Conservation (phyloP, 2,888 invertebrate species). For the Penaeus monodon region DNA sequence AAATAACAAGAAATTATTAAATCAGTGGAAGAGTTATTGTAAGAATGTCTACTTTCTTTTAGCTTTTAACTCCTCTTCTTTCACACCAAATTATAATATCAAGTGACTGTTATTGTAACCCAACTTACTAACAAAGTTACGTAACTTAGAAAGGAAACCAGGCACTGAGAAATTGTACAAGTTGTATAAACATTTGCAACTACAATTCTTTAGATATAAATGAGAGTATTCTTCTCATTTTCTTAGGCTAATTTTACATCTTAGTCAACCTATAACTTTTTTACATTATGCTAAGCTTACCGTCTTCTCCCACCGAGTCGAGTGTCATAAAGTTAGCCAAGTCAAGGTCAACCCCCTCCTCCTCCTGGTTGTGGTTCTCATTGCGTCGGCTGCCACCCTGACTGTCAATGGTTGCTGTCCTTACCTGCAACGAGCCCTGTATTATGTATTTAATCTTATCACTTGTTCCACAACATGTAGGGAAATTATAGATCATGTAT, state of each 20-base stretch:
- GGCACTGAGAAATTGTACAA: no score
- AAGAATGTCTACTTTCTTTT: no score
- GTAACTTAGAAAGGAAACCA: no score
- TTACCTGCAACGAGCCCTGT: constrained; percentile 20
- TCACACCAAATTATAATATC: no score
- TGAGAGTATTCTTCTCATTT: neutral
- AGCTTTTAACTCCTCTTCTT: no score
- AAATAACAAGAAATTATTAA: no score
- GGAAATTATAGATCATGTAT: neutral
- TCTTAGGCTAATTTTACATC: no score
- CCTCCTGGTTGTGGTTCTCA: constrained; percentile 58
- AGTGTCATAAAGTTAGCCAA: constrained; percentile 88
- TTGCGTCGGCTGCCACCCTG: constrained; percentile 24
- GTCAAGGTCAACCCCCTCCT: constrained; percentile 80
- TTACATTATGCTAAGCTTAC: constrained; percentile 70
- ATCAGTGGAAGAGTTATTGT: no score
- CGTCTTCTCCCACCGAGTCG: constrained; percentile 89
- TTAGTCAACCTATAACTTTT: neutral
- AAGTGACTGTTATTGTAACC: no score
- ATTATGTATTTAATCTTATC: neutral
- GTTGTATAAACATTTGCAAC: no score
- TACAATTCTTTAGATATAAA: no score
- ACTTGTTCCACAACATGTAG: neutral
- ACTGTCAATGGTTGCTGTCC: constrained; percentile 49
- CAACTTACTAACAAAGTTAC: no score